A percentile compares a stretch with the other conserved stretches of the same genome.
These are phyloP conservation scores for Apolygus lucorum DNA, from an alignment of 1,140 invertebrate genomes.

Conservation along the genomic window DNA sequence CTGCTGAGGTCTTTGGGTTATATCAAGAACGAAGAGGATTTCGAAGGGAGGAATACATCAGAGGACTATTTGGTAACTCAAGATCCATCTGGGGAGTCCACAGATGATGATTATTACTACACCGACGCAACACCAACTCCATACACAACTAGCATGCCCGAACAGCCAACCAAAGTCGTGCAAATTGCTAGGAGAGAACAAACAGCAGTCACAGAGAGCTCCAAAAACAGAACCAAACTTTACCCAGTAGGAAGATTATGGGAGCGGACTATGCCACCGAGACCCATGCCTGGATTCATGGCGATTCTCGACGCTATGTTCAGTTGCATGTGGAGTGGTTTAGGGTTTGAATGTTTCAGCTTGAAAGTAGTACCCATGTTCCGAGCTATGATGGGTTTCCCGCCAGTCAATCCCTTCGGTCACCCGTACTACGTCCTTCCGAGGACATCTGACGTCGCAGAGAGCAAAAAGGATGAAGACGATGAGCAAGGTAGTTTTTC, in stretches of 20 bases:
- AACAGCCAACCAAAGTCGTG: neutral
- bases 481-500: neutral
- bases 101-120: neutral
- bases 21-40: conserved; percentile 1
- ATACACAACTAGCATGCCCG: neutral
- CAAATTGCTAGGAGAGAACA: neutral
- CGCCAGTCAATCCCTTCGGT: neutral
- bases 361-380: conserved; percentile 22
- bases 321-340: conserved; percentile 16
- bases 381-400: conserved; percentile 20
- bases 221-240: conserved; percentile 8
- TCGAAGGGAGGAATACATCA: neutral
- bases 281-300: conserved; percentile 3
- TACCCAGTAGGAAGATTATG: conserved; percentile 3
- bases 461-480: neutral
- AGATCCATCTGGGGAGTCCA: neutral
- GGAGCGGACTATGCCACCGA: neutral
- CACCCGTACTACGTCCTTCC: conserved; percentile 10
- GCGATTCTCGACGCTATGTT: conserved; percentile 1
- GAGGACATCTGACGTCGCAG: neutral
- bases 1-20: neutral
- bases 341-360: conserved; percentile 16
- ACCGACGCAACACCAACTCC: neutral
- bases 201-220: neutral
- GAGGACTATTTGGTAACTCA: too few species aligned